Evolutionary conservation across 2,888 invertebrate genomes (phyloP).

Genomic region (Heliconius aoede): DNA sequence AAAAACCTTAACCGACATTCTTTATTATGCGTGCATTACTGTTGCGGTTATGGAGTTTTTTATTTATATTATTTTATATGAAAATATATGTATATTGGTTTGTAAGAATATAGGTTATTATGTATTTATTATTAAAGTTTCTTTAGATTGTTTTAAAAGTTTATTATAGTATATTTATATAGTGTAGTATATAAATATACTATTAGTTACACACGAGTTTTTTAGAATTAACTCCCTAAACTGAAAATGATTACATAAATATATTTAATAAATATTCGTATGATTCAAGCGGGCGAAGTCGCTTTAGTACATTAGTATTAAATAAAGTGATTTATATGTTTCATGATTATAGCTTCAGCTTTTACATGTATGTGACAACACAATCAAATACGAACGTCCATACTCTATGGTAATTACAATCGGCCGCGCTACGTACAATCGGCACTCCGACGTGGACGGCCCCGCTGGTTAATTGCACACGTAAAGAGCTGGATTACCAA

Average conservation of each 20-base stretch:
- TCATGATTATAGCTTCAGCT: background rate
- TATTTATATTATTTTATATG: background rate
- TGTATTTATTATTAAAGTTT: too few relatives aligned
- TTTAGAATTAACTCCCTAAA: too few relatives aligned
- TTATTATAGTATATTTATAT: too few relatives aligned
- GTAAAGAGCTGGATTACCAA: constrained; percentile 39
- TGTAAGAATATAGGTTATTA: too few relatives aligned
- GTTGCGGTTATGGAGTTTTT: constrained; percentile 28
- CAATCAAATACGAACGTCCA: background rate
- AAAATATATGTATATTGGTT: background rate
- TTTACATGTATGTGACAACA: background rate
- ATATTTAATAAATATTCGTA: too few relatives aligned
- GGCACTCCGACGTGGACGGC: constrained; percentile 15
- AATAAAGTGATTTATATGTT: background rate
- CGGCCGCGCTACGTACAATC: background rate
- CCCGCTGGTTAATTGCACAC: constrained; percentile 35
- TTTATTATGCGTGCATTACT: constrained; percentile 42
- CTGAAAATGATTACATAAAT: too few relatives aligned
- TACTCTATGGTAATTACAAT: constrained; percentile 3
- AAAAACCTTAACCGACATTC: constrained; percentile 47
- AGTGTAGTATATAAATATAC: too few relatives aligned
- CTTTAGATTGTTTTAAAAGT: too few relatives aligned
- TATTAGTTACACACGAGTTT: too few relatives aligned
- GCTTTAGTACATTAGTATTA: too few relatives aligned
- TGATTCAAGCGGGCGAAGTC: too few relatives aligned